phyloP scores from a whole-genome alignment of 2,888 invertebrate species.

The Cistogaster globosa region DNA sequence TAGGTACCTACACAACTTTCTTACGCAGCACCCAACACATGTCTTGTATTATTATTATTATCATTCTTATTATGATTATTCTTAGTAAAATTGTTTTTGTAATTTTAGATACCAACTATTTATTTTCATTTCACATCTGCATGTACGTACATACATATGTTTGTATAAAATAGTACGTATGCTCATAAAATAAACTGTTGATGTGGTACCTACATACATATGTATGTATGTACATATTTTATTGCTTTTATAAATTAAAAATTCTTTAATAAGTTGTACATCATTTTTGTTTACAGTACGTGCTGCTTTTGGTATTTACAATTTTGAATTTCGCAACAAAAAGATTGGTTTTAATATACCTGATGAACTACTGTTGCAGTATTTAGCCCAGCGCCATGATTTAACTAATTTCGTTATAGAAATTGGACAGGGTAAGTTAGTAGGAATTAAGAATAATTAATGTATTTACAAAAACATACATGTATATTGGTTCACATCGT shows the following conservation, averaged over 20 bases:
- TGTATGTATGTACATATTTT: too few relatives aligned
- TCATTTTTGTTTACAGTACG: constrained; percentile 74
- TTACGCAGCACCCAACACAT: constrained; percentile 8
- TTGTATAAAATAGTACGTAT: background rate
- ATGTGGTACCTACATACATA: too few relatives aligned
- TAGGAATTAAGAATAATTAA: background rate
- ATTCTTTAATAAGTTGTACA: constrained; percentile 5
- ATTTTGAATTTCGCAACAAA: constrained; percentile 80
- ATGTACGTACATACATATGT: background rate
- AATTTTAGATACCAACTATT: background rate
- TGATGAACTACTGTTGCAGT: constrained; percentile 79
- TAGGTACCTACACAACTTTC: background rate
- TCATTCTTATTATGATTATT: constrained; percentile 23
- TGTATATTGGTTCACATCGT: too few relatives aligned
- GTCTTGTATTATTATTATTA: constrained; percentile 30
- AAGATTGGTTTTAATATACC: constrained; percentile 82
- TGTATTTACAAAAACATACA: background rate
- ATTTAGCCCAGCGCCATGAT: constrained; percentile 80
- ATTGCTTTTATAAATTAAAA: constrained; percentile 23
- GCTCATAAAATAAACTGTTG: constrained; percentile 22
- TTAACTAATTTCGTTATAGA: constrained; percentile 82
- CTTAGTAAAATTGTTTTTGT: constrained; percentile 21
- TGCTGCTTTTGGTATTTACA: constrained; percentile 79
- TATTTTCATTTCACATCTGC: background rate
- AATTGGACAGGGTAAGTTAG: constrained; percentile 80